phyloP scores from a whole-genome alignment of 2,888 invertebrate genomes.

The Polyommatus icarus region DNA sequence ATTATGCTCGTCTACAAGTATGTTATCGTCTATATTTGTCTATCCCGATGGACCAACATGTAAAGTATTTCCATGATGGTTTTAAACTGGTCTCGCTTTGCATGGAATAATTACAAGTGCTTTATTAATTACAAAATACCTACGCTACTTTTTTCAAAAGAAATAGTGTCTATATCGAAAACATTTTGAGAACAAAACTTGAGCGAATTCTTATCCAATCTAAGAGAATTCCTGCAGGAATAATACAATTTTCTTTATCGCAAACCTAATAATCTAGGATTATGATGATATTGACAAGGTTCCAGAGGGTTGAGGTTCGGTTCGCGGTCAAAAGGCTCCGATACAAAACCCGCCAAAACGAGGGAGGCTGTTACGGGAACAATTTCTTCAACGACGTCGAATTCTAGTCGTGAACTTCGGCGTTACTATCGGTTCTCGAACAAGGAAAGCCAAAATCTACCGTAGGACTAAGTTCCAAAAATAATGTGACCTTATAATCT shows the following conservation, averaged over 20 bases:
- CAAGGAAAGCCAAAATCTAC: background rate
- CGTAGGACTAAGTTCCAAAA: background rate
- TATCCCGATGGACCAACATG: no score
- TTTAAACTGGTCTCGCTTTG: no score
- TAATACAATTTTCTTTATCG: slow-evolving; percentile 27
- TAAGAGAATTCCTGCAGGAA: slow-evolving; percentile 2
- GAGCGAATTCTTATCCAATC: slow-evolving; percentile 13
- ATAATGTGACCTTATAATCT: background rate
- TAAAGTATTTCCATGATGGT: no score
- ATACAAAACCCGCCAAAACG: slow-evolving; percentile 66
- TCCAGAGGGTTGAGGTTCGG: background rate
- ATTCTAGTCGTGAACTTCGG: slow-evolving; percentile 29
- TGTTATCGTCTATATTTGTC: no score
- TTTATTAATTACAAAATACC: background rate
- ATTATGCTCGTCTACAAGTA: no score
- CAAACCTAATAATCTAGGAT: slow-evolving; percentile 7
- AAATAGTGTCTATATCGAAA: background rate
- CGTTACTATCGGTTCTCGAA: background rate
- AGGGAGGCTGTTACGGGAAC: slow-evolving; percentile 58
- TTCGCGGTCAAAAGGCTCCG: slow-evolving; percentile 46
- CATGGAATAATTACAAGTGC: no score
- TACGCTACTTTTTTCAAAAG: background rate
- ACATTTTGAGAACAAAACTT: background rate
- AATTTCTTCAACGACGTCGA: slow-evolving; percentile 62
- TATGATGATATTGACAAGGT: slow-evolving; percentile 23